phyloP scores from a whole-genome alignment of 2,888 invertebrate genomes.

The Furcula furcula region DNA sequence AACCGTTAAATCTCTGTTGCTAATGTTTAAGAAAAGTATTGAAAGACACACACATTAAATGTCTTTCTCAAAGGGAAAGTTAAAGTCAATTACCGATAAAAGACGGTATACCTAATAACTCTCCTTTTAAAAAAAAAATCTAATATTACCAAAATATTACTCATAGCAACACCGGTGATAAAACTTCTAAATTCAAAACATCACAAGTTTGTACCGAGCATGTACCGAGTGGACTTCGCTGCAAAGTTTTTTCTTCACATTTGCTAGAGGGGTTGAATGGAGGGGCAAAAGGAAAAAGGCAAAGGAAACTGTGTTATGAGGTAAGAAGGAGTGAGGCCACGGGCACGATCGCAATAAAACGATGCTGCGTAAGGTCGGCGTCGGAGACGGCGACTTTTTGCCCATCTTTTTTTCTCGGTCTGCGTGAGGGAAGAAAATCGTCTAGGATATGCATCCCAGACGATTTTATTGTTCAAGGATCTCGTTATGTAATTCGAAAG shows the following conservation, averaged over 20 bases:
- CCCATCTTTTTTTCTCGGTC: constrained; percentile 48
- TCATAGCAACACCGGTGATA: constrained; percentile 18
- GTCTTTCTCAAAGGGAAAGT: too few species aligned
- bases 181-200: constrained; percentile 41
- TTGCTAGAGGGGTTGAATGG: constrained; percentile 35
- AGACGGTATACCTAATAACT: too few species aligned
- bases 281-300: constrained; percentile 46
- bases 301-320: constrained; percentile 78
- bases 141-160: too few species aligned
- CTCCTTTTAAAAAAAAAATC: too few species aligned
- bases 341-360: constrained; percentile 75
- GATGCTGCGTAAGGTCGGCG: constrained; percentile 70
- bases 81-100: too few species aligned
- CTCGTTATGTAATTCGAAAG: constrained; percentile 5
- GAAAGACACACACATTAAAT: too few species aligned
- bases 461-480: constrained; percentile 17
- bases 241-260: constrained; percentile 57
- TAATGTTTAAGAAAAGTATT: too few species aligned
- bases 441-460: constrained; percentile 33
- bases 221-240: constrained; percentile 33
- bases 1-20: too few species aligned
- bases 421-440: constrained; percentile 44
- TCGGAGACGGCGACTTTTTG: constrained; percentile 56
- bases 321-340: constrained; percentile 74
- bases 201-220: constrained; percentile 32